Conservation (phyloP, 2,888 invertebrate genomes). For the Oscheius myriophilus region DNA sequence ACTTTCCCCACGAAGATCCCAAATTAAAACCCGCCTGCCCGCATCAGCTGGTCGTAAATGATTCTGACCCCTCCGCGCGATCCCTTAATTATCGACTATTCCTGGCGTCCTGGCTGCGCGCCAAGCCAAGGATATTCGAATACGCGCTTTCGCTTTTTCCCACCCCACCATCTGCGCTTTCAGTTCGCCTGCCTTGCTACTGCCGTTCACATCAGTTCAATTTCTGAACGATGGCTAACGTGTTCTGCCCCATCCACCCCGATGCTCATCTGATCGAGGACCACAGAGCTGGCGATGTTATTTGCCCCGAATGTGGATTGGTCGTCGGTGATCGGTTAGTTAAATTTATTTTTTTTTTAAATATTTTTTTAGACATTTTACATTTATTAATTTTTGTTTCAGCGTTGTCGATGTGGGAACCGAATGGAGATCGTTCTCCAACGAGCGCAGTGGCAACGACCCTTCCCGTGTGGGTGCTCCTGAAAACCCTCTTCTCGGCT, state of each 20-base stretch:
- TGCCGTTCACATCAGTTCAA: too few species aligned
- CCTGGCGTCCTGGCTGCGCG: too few species aligned
- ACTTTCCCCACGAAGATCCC: too few species aligned
- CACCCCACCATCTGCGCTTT: too few species aligned
- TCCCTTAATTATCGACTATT: too few species aligned
- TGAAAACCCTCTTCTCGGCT: constrained; percentile 92
- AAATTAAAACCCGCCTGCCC: too few species aligned
- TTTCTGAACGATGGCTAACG: background rate
- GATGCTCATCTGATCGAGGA: constrained; percentile 96
- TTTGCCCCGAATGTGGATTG: constrained; percentile 98
- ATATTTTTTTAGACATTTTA: background rate
- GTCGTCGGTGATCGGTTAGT: constrained; percentile 89
- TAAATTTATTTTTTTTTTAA: constrained; percentile 13
- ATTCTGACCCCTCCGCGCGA: too few species aligned
- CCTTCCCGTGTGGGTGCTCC: constrained; percentile 99
- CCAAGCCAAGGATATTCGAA: too few species aligned
- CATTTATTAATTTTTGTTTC: constrained; percentile 79
- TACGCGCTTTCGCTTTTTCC: too few species aligned
- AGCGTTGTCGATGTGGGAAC: constrained; percentile 93
- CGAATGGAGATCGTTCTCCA: constrained; percentile 99
- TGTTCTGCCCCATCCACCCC: constrained; percentile 87
- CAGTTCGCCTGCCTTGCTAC: too few species aligned
- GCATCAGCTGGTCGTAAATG: too few species aligned
- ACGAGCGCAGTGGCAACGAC: constrained; percentile 87
- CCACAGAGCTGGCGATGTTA: constrained; percentile 97